Base-by-base conservation (phyloP, 2,113 vertebrate species). In the Tachysurus vachellii region DNA sequence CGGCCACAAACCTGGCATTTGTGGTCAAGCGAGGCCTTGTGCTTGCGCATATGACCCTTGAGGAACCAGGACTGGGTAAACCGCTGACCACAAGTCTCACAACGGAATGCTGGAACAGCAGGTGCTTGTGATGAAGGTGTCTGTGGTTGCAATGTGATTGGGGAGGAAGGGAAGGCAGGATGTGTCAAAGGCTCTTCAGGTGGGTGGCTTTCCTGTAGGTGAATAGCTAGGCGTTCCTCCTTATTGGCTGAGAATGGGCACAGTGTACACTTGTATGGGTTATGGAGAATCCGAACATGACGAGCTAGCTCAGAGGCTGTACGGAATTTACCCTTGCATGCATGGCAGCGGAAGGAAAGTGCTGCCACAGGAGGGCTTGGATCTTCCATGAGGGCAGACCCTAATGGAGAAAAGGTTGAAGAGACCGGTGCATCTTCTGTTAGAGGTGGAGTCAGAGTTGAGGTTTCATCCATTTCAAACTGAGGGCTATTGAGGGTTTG, bases 21-120 rank as follows among this genome's bases (percentile, higher is more conserved):
- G 83, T 98, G 97, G 92, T 98, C 97, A 87, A 98, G 95, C 70
- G 97, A 98, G 89, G 97, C 96, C 93, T 98, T 98, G 95, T 98
- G 97, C 92, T 98, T 98, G 82, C 97, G 95, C 97, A 98, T 98
- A 90, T 98, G 97, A 88, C 97, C 97, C 91, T 98, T 98, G 64
- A 98, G 94, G 90, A 98, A 98, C 97, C 97, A 98, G 59, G 97
- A 97, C 93, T 98, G 97, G 11, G 97, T 97, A 88, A 98, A 98
- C 73, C 96, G 95, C 94, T 98, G 97, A 75, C 97, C 97, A 44
- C 97, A 98, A 21, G 95, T 96, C 44, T 97, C 96, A 85, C 97
- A 98, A 71, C 96, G 95, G 91, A 97, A 97, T 14, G 95, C 95
- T n/a, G 95, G 94, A 88, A 95, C 82, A 13, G 93, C 21, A 64